A percentile compares a stretch with the other conserved stretches of the same genome.
These are phyloP conservation scores for Platycercus adscitus DNA, from an alignment of 2,113 vertebrate species.

Conservation along the genomic window DNA sequence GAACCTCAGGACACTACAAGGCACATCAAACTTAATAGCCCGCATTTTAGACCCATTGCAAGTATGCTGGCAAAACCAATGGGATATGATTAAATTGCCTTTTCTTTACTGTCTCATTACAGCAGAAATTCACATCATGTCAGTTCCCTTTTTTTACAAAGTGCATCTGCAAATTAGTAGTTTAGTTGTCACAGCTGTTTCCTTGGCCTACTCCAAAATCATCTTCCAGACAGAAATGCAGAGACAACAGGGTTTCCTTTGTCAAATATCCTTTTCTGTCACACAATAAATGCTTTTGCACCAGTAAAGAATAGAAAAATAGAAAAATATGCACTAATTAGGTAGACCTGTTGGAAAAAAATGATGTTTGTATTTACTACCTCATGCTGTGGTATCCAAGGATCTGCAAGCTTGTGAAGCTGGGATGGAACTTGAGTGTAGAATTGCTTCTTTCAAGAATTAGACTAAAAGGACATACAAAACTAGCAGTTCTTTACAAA, in stretches of 20 bases:
- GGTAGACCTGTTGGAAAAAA: background rate
- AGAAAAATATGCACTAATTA: background rate
- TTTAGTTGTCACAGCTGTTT: background rate
- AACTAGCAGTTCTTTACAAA: background rate
- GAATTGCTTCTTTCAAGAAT: background rate
- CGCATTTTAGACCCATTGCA: background rate
- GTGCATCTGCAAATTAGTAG: background rate
- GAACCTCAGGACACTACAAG: background rate
- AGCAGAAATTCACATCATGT: background rate
- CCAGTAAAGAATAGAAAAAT: background rate
- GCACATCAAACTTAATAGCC: background rate
- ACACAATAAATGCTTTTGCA: background rate
- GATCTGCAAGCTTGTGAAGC: background rate
- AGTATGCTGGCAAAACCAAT: background rate
- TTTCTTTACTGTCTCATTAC: background rate
- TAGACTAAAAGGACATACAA: background rate
- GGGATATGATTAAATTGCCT: background rate
- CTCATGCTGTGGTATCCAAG: background rate
- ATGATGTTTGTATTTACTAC: background rate
- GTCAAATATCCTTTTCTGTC: background rate
- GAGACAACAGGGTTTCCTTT: background rate
- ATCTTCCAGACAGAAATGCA: background rate
- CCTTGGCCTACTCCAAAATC: background rate
- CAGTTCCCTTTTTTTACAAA: background rate
- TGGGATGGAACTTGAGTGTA: background rate